phyloP scores from a whole-genome alignment of 2,113 vertebrate genomes.

The Cyprinus carpio region DNA sequence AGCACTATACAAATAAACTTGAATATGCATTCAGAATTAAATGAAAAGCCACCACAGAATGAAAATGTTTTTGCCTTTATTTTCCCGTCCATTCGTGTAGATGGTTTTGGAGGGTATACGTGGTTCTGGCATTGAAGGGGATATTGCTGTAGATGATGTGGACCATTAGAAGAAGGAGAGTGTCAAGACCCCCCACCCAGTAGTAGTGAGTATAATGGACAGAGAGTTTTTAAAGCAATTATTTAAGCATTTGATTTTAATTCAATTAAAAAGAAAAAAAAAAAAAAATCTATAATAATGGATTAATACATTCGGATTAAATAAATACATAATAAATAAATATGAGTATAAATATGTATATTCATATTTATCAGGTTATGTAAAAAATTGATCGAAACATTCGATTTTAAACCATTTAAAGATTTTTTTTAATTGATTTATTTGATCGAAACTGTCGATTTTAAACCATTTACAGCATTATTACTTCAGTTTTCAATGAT shows the following conservation, averaged over 20 bases:
- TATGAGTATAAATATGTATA: too few species aligned
- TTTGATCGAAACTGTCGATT: background rate
- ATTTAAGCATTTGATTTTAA: background rate
- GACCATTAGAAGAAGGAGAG: slow-evolving; percentile 91
- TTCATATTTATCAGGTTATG: too few species aligned
- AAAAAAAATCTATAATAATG: too few species aligned
- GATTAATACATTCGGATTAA: too few species aligned
- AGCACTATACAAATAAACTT: too few species aligned
- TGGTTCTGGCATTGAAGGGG: slow-evolving; percentile 91
- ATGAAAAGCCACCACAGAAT: background rate
- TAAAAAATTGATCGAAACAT: too few species aligned
- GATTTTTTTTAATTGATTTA: background rate
- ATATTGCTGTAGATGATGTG: slow-evolving; percentile 94
- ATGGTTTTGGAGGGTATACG: slow-evolving; percentile 92
- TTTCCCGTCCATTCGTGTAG: slow-evolving; percentile 64
- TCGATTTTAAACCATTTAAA: too few species aligned
- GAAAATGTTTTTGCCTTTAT: background rate
- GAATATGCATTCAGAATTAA: too few species aligned
- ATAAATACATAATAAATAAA: too few species aligned
- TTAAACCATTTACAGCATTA: background rate
- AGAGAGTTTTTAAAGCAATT: background rate
- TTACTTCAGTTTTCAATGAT: background rate
- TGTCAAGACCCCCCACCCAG: slow-evolving; percentile 88
- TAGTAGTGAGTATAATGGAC: slow-evolving; percentile 65
- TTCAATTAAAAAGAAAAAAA: too few species aligned